phyloP scores from a whole-genome alignment of 2,797 vertebrate species.

The Capromys pilorides region DNA sequence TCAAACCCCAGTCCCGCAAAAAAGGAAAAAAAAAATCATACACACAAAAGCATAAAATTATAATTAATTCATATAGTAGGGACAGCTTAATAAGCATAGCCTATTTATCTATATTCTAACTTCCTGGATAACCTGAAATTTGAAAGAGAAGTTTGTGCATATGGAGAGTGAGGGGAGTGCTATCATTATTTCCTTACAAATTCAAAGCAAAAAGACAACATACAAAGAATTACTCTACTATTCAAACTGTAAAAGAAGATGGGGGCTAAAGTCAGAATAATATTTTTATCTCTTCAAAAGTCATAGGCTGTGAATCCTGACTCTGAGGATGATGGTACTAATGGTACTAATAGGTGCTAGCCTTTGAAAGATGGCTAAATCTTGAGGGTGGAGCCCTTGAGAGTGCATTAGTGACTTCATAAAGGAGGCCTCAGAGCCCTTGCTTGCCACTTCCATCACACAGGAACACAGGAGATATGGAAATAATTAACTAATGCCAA shows the following conservation, averaged over 20 bases:
- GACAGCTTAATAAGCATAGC: neutral
- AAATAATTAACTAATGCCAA: neutral
- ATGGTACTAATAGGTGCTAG: neutral
- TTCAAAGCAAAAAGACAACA: neutral
- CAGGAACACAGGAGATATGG: neutral
- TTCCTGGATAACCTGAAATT: neutral
- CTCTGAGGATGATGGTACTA: neutral
- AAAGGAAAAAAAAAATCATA: no score
- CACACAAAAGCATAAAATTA: neutral
- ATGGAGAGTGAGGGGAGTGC: fast-evolving
- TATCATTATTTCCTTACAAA: neutral
- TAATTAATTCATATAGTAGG: neutral
- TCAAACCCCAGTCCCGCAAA: no score
- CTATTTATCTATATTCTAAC: neutral
- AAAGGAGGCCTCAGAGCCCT: neutral
- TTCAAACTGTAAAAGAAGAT: neutral
- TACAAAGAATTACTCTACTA: neutral
- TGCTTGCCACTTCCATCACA: neutral
- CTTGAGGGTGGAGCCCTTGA: neutral
- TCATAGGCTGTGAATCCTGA: neutral
- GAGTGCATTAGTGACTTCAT: neutral
- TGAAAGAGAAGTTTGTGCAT: neutral
- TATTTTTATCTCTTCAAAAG: neutral
- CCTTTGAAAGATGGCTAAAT: no score
- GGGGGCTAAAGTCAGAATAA: neutral